phyloP scores from a whole-genome alignment of 2,797 vertebrate genomes.

The Hephaestus fuliginosus region DNA sequence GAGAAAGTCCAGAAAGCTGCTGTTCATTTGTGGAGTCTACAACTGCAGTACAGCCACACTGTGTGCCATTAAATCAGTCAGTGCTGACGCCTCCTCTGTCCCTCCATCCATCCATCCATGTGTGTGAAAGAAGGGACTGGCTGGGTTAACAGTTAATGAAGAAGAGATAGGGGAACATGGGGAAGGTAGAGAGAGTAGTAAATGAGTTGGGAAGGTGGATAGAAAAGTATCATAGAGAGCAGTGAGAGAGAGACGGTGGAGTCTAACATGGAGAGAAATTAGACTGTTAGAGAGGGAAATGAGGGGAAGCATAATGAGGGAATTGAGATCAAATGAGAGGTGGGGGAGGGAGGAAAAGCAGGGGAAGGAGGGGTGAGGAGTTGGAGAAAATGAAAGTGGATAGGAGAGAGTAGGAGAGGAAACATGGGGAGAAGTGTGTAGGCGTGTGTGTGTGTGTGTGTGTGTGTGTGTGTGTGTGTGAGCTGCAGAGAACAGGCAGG shows the following conservation, averaged over 20 bases:
- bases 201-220: conserved; percentile 28
- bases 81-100: background rate
- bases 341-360: conserved; percentile 10
- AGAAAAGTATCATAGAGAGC: conserved; percentile 5
- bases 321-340: conserved; percentile 39
- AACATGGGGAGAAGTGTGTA: conserved; percentile 23
- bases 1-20: background rate
- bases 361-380: conserved; percentile 3
- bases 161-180: conserved; percentile 4
- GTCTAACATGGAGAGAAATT: conserved; percentile 21
- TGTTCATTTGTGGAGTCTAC: background rate
- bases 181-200: conserved; percentile 3
- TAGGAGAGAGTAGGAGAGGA: conserved; percentile 11
- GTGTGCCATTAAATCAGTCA: conserved; percentile 21
- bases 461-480: conserved; percentile 16
- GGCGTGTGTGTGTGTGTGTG: conserved; percentile 27
- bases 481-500: conserved; percentile 51
- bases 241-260: conserved; percentile 14
- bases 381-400: conserved; percentile 30
- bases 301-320: conserved; percentile 39
- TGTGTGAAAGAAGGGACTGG: conserved; percentile 21
- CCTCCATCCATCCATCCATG: conserved; percentile 20
- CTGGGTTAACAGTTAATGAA: conserved; percentile 38
- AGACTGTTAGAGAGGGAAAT: conserved; percentile 32
- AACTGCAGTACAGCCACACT: conserved; percentile 11